Evolutionary conservation across 2,888 invertebrate species (phyloP), one percentile per base, ranked within the genome.

Genomic region (Apamea epomidion): DNA sequence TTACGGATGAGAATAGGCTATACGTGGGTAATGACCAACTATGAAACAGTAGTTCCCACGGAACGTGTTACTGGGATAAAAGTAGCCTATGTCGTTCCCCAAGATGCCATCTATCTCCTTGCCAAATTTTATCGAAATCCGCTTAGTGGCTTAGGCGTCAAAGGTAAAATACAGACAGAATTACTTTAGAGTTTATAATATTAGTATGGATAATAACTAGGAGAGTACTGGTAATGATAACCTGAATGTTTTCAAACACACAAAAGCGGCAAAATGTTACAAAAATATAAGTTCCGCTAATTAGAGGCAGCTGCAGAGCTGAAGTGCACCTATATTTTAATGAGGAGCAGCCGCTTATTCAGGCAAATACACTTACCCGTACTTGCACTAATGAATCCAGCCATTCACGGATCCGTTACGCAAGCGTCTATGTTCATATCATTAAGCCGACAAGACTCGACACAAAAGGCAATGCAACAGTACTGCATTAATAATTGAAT

Each of bases 401-500:
- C 45, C 70, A 81, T 84, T 87, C 80, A 78, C 25, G 70, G 32
- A 69, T 4, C 25, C 67, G 45, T n/a, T 74, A 81, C 84, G 74
- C 80, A 68, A 16, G 65, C 64, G 84, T 68, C 79, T 77, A 32
- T 74, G 74, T 78, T 77, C 84, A 76, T 87, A 76, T 81, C 87
- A 82, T 86, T 84, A 86, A 77, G 32, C 32, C 62, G 70, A 74
- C 85, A 77, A 65, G n/a, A 58, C 54, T 54, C 48, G 42, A 60
- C 48, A 85, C 72, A 87, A 89, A 86, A 80, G 85, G 65, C 42
- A 81, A 77, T 71, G 77, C 75, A 83, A 88, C 78, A 89, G 76
- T 76, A 79, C 48, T 81, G 82, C 81, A 82, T 84, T 84, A 87
- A 81, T 80, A 81, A 82, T 84, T 84, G 81, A 82, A 84, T 76